Base-by-base conservation (phyloP, 2,888 invertebrate genomes). In the Agrenia bidenticulata region DNA sequence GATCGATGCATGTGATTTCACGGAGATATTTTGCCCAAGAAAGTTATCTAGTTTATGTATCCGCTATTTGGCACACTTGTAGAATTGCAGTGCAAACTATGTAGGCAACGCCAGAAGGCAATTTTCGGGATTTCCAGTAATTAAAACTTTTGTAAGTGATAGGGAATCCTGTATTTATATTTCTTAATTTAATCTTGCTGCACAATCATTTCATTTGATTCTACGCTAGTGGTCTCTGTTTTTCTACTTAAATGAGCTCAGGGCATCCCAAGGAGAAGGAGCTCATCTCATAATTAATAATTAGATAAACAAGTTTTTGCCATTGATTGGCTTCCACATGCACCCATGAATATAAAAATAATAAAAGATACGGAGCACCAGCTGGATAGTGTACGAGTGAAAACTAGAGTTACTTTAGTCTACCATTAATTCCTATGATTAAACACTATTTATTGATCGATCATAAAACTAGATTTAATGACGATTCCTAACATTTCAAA, bases 251-350 rank as follows among this genome's bases (percentile, higher is more conserved):
- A 45, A 45, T 45, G 15, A 45, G n/a, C 45, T 45, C 15, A 11
- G 45, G 45, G 45, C 45, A 45, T 11, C 45, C 9, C 4, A 45
- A 5, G 15, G 9, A 4, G 45, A 45, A 19, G 15, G 15, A 45
- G n/a, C 45, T 51, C 24, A 23, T 45, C 45, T 51, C 51, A 19
- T 51, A 51, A 51, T 51, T 51, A 51, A 23, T 51, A 51, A 51
- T 51, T 51, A 51, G 51, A 13, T 23, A 51, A 51, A 19, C 51
- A 51, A 51, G 23, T 51, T 51, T 51, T 51, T 51, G 17, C 13
- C 19, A 4, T 51, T 51, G 51, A 51, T 51, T 51, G 19, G 51
- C 17, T 45, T 17, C 32, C 11, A 32, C 32, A 32, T 32, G 32
- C 32, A 32, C 11, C 32, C 32, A 32, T n/a, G 32, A 32, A 32